Evolutionary conservation across 2,113 vertebrate genomes (phyloP), one percentile per base, ranked within the genome.

Genomic region (Acanthisitta chloris): DNA sequence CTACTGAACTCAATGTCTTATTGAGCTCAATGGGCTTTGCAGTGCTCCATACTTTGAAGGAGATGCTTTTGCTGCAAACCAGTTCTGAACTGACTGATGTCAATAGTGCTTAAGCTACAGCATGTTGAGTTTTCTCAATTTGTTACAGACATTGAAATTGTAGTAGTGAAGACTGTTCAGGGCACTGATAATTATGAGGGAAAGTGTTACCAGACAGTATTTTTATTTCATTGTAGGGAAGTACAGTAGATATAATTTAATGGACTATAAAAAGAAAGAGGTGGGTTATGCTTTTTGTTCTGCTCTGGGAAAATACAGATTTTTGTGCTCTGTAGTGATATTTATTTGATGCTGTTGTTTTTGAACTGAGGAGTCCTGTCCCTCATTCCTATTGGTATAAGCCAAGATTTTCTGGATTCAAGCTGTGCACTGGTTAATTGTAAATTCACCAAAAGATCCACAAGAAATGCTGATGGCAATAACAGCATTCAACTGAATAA

Each of bases 401-500:
- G 76, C 55, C 64, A 92, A 88, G 55, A 43, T 71, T 83, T 83
- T 81, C 55, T 92, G 64, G 46, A 78, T 95, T 94, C 67, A 78
- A 43, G 55, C 59, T 91, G 69, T 26, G 33, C 38, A 28, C 29
- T 88, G 46, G 43, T 67, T 96, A 92, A 91, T 81, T 92, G 55
- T 61, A 81, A 87, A 90, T 84, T 84, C 77, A 84, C 64, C 46
- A 64, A 51, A 84, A 90, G 42, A 93, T 87, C 70, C 65, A 43
- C 18, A 42, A 71, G 77, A 95, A 89, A 94, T 84, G 69, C 59
- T 91, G 69, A 71, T 92, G 72, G 88, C 57, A 81, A 71, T 81
- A 88, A 66, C 62, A 96, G 86, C 0, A 5, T 65, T 71, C 65
- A 67, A 78, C 20, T 83, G 59, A 86, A 71, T 55, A 94, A 81